Evolutionary conservation across 2,888 invertebrate genomes (phyloP).

Genomic region (Globia sparganii): DNA sequence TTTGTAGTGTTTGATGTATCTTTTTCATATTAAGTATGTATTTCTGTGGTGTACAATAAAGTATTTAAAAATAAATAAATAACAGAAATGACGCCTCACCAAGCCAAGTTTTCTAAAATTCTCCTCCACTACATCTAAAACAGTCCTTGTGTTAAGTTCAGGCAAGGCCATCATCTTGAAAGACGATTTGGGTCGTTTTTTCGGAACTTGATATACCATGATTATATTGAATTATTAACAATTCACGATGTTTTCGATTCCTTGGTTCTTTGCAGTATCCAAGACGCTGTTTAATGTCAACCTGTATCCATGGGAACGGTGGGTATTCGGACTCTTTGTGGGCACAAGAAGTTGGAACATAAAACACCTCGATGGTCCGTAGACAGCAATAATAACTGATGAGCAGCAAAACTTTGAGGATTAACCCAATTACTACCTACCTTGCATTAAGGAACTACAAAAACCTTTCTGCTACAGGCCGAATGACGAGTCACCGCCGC

Average conservation of each 20-base stretch:
- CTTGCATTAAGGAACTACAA: not conserved
- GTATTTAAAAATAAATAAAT: no score
- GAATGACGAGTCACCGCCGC: no score
- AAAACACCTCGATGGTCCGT: not conserved
- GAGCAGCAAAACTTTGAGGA: not conserved
- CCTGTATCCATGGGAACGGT: conserved; percentile 57
- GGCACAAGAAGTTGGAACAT: not conserved
- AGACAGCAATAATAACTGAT: not conserved
- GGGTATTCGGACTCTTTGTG: not conserved
- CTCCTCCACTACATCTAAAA: conserved; percentile 84
- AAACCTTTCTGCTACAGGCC: no score
- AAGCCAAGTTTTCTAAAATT: conserved; percentile 79
- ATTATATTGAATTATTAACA: conserved; percentile 13
- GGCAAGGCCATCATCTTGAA: conserved; percentile 72
- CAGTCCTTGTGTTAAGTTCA: conserved; percentile 78
- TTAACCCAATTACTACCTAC: not conserved
- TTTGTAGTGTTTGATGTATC: no score
- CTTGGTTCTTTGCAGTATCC: conserved; percentile 14
- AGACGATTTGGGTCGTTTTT: conserved; percentile 11
- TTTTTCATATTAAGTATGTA: no score
- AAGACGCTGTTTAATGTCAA: conserved; percentile 55
- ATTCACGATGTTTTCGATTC: conserved; percentile 16
- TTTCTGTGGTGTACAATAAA: no score
- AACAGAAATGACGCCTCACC: conserved; percentile 74
- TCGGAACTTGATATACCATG: conserved; percentile 21